Conservation (phyloP, 1,140 invertebrate species). For the Drosophila gunungcola region DNA sequence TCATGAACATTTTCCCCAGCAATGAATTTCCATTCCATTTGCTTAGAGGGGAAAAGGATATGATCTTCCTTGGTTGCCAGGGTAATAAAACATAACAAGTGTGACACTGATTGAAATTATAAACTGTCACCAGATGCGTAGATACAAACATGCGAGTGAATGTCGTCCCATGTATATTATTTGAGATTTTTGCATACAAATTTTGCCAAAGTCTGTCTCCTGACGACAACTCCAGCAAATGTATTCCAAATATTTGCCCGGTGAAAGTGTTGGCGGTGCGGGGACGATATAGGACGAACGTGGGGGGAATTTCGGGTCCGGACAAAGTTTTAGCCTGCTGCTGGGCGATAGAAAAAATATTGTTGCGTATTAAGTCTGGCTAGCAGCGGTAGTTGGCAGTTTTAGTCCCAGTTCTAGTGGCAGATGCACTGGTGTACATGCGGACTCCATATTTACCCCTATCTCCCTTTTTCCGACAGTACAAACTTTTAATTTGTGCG, state of each 20-base stretch:
- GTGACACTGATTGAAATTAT: conserved; percentile 80
- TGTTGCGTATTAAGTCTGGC: conserved; percentile 45
- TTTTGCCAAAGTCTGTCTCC: conserved; percentile 58
- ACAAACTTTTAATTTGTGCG: conserved; percentile 63
- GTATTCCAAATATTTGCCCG: conserved; percentile 72
- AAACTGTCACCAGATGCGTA: conserved; percentile 50
- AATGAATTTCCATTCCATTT: conserved; percentile 38
- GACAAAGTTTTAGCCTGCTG: conserved; percentile 37
- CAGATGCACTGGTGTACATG: conserved; percentile 16
- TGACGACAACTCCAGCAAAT: conserved; percentile 34
- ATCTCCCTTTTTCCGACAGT: background rate
- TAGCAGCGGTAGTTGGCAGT: conserved; percentile 47
- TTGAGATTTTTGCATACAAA: conserved; percentile 73
- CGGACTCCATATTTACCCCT: background rate
- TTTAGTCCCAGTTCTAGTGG: conserved; percentile 22
- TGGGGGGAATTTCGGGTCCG: background rate
- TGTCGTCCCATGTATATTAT: conserved; percentile 54
- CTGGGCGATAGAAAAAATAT: conserved; percentile 46
- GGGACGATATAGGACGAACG: background rate
- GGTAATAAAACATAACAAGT: conserved; percentile 65
- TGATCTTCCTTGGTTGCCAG: conserved; percentile 10
- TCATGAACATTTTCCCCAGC: conserved; percentile 12
- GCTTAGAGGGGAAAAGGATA: background rate
- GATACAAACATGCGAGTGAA: conserved; percentile 18
- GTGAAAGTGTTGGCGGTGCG: conserved; percentile 69